Evolutionary conservation across 2,888 invertebrate species (phyloP).

Genomic region (Aromia moschata): DNA sequence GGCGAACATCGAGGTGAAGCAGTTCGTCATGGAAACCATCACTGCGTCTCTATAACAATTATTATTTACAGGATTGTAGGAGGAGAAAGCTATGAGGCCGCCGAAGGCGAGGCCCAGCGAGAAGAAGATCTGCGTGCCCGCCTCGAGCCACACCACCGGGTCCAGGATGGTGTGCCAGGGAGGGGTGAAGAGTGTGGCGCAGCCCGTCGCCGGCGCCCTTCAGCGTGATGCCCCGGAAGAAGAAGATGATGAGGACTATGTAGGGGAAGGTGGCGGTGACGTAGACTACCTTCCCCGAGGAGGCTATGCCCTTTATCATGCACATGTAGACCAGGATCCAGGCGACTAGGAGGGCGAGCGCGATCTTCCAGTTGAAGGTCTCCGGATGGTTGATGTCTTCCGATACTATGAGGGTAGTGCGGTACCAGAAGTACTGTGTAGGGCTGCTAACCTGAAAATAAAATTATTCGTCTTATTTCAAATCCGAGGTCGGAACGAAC

Average conservation of each 20-base stretch:
- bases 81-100: conserved; percentile 94
- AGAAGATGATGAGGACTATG: conserved; percentile 93
- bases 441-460: conserved; percentile 81
- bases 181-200: conserved; percentile 88
- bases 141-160: conserved; percentile 97
- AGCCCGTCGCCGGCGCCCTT: conserved; percentile 80
- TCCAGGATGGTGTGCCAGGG: conserved; percentile 91
- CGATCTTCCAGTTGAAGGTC: conserved; percentile 92
- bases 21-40: conserved; percentile 91
- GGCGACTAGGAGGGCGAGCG: conserved; percentile 83
- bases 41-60: conserved; percentile 95
- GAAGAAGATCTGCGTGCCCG: conserved; percentile 97
- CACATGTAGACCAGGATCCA: conserved; percentile 96
- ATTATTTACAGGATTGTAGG: conserved; percentile 96
- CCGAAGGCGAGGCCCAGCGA: conserved; percentile 95
- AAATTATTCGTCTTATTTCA: no score
- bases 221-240: conserved; percentile 91
- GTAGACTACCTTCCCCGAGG: conserved; percentile 95
- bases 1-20: conserved; percentile 95
- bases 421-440: conserved; percentile 95
- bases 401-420: conserved; percentile 90
- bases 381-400: conserved; percentile 87
- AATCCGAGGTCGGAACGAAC: no score
- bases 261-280: conserved; percentile 97
- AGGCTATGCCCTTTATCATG: conserved; percentile 97